Conservation (phyloP, 2,888 invertebrate genomes). For the Parelbella ahira region DNA sequence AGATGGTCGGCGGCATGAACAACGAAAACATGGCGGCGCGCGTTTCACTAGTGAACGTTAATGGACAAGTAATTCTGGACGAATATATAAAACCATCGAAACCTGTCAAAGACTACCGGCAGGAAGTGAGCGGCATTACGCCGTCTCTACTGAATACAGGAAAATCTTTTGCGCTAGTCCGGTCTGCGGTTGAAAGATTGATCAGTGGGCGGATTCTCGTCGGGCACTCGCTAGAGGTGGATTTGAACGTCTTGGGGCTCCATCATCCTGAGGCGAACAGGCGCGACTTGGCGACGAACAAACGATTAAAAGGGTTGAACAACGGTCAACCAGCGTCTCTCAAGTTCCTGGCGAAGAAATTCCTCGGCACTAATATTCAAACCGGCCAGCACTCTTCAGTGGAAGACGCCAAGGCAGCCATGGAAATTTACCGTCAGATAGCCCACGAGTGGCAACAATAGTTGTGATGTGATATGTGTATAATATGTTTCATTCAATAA, state of each 20-base stretch:
- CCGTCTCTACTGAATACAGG: neutral
- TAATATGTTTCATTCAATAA: too few species aligned
- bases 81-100: conserved; percentile 1
- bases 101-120: conserved; percentile 4
- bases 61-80: neutral
- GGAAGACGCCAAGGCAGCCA: conserved; percentile 8
- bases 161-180: neutral
- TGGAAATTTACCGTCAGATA: conserved; percentile 5
- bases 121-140: neutral
- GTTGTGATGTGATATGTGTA: too few species aligned
- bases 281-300: conserved; percentile 5
- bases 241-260: conserved; percentile 1
- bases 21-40: conserved; percentile 4
- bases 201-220: conserved; percentile 5
- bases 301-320: neutral
- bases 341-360: neutral
- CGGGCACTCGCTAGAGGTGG: conserved; percentile 3
- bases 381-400: neutral
- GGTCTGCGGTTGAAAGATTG: neutral
- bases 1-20: conserved; percentile 4
- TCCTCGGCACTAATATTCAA: neutral
- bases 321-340: conserved; percentile 1
- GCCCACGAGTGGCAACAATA: neutral
- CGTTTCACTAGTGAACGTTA: conserved; percentile 9
- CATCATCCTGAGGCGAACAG: neutral